Conservation (phyloP, 2,113 vertebrate genomes). For the Myrmecobius fasciatus region DNA sequence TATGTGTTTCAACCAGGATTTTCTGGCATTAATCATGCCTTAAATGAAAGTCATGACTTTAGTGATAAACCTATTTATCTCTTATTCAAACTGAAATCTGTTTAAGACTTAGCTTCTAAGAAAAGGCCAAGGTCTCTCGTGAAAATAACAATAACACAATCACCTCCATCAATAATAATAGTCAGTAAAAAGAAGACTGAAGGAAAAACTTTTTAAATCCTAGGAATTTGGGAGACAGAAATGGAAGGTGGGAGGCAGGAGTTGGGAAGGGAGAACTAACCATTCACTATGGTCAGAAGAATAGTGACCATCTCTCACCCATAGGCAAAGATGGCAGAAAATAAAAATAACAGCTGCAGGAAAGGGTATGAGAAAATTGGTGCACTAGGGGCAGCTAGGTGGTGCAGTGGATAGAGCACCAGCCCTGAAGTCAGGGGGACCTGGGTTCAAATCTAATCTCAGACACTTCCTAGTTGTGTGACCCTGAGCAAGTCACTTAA, state of each 20-base stretch:
- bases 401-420: too few species aligned
- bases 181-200: neutral
- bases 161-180: neutral
- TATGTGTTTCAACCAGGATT: neutral
- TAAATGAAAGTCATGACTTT: neutral
- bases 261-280: neutral
- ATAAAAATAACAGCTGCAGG: neutral
- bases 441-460: too few species aligned
- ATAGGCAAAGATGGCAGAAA: neutral
- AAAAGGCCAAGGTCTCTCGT: too few species aligned
- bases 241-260: too few species aligned
- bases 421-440: too few species aligned
- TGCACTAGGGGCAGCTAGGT: too few species aligned
- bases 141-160: neutral
- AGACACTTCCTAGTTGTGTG: too few species aligned
- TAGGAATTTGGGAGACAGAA: slow-evolving; percentile 68
- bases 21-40: neutral
- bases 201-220: slow-evolving; percentile 65
- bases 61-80: neutral
- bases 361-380: neutral
- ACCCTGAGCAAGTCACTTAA: too few species aligned
- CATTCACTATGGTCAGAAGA: slow-evolving; percentile 56
- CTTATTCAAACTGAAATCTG: neutral
- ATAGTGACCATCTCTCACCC: neutral
- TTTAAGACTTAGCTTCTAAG: too few species aligned